These are phyloP conservation scores for Platichthys stellatus DNA, from an alignment of 2,113 vertebrate genomes.

Conservation along the genomic window DNA sequence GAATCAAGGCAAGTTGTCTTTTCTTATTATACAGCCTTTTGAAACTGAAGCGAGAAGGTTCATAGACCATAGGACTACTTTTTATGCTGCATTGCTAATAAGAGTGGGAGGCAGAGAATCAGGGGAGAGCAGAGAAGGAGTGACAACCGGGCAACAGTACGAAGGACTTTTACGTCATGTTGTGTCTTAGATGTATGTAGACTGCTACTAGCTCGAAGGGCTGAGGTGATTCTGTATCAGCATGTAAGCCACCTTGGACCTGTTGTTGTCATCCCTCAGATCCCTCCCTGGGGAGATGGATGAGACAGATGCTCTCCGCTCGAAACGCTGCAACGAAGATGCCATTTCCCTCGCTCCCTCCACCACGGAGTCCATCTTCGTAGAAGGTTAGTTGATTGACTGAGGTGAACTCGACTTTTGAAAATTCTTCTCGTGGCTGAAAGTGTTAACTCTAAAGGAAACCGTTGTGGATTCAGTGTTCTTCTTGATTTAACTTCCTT, in stretches of 20 bases:
- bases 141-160: not conserved
- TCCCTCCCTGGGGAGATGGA: slow-evolving; percentile 92
- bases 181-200: not conserved
- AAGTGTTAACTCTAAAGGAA: not conserved
- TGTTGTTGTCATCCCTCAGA: slow-evolving; percentile 78
- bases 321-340: slow-evolving; percentile 87
- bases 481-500: not conserved
- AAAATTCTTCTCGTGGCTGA: not conserved
- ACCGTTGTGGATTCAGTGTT: not conserved
- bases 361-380: slow-evolving; percentile 85
- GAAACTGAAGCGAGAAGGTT: slow-evolving; percentile 10
- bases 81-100: not conserved
- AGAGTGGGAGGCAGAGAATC: not conserved
- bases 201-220: too few species aligned
- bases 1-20: slow-evolving; percentile 36
- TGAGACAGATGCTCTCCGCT: slow-evolving; percentile 86
- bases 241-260: slow-evolving; percentile 48
- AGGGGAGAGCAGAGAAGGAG: slow-evolving; percentile 14
- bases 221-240: not conserved
- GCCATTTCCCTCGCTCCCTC: slow-evolving; percentile 85
- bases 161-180: not conserved
- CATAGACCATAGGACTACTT: slow-evolving; percentile 14
- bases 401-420: not conserved
- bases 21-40: slow-evolving; percentile 27
- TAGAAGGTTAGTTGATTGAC: slow-evolving; percentile 87